These are phyloP conservation scores for Cyaniris semiargus DNA, from an alignment of 2,888 invertebrate species.

Conservation along the genomic window DNA sequence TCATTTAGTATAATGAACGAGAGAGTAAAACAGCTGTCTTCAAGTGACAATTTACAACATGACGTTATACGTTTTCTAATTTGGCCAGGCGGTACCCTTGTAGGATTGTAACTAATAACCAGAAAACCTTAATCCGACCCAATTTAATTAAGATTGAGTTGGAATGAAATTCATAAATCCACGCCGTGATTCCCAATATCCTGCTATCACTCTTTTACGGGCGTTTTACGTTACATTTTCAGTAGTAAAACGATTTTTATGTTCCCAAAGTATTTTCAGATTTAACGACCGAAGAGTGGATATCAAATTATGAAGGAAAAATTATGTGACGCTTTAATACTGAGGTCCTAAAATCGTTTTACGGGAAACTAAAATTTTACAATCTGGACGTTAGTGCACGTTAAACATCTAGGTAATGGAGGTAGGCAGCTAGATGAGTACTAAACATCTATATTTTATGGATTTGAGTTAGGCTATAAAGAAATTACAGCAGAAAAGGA, in stretches of 20 bases:
- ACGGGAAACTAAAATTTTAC: slow-evolving; percentile 1
- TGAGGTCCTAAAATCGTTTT: not conserved
- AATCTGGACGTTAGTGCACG: not conserved
- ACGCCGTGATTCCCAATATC: slow-evolving; percentile 18
- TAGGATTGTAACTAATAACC: not conserved
- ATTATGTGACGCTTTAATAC: not conserved
- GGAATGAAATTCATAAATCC: not conserved
- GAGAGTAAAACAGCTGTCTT: no score
- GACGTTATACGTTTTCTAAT: no score
- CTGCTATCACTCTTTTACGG: slow-evolving; percentile 12
- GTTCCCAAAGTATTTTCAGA: slow-evolving; percentile 16
- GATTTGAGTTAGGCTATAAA: no score
- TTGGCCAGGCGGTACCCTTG: not conserved
- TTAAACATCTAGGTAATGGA: not conserved
- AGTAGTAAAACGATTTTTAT: slow-evolving; percentile 29
- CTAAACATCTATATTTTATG: not conserved
- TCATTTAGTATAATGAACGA: no score
- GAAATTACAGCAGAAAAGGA: no score
- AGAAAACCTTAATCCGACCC: not conserved
- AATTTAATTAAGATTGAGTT: slow-evolving; percentile 9
- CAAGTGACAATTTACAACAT: no score
- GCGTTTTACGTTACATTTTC: slow-evolving; percentile 26
- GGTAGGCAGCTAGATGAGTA: not conserved
- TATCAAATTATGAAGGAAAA: slow-evolving; percentile 14
- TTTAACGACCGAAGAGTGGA: slow-evolving; percentile 25